Evolutionary conservation across 2,888 invertebrate genomes (phyloP).

Genomic region (Xanthorhoe designata): DNA sequence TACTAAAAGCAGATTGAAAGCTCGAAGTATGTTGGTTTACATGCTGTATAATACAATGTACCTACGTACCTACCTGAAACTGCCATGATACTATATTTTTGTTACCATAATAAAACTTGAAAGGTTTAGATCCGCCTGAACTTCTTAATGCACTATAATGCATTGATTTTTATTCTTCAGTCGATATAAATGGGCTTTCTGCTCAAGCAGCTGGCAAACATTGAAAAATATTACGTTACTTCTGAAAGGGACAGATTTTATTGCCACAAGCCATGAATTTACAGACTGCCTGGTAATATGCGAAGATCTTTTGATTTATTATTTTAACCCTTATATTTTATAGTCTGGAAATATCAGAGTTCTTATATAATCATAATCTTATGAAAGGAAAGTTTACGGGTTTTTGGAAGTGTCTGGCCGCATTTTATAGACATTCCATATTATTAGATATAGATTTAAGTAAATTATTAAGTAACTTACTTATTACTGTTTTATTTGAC

Average conservation of each 20-base stretch:
- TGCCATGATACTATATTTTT: too few relatives aligned
- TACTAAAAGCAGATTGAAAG: too few relatives aligned
- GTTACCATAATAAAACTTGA: neutral
- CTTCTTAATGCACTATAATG: neutral
- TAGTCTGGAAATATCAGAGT: conserved; percentile 13
- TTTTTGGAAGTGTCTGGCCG: neutral
- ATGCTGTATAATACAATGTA: too few relatives aligned
- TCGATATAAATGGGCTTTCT: conserved; percentile 13
- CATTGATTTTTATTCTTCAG: conserved; percentile 13
- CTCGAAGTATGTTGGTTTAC: too few relatives aligned
- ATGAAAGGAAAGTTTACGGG: neutral
- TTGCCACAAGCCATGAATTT: conserved; percentile 30
- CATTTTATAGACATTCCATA: neutral
- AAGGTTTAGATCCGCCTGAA: neutral
- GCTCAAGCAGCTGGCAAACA: conserved; percentile 27
- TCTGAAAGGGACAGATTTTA: conserved; percentile 38
- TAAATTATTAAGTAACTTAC: too few relatives aligned
- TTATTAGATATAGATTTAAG: too few relatives aligned
- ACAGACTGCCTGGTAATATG: conserved; percentile 30
- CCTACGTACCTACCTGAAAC: too few relatives aligned
- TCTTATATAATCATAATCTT: conserved; percentile 2
- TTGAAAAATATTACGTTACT: conserved; percentile 32
- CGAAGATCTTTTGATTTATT: conserved; percentile 38
- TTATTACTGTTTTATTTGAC: too few relatives aligned
- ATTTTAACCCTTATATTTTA: conserved; percentile 30